Conservation (phyloP, 2,888 invertebrate species). For the Agrotis puta region DNA sequence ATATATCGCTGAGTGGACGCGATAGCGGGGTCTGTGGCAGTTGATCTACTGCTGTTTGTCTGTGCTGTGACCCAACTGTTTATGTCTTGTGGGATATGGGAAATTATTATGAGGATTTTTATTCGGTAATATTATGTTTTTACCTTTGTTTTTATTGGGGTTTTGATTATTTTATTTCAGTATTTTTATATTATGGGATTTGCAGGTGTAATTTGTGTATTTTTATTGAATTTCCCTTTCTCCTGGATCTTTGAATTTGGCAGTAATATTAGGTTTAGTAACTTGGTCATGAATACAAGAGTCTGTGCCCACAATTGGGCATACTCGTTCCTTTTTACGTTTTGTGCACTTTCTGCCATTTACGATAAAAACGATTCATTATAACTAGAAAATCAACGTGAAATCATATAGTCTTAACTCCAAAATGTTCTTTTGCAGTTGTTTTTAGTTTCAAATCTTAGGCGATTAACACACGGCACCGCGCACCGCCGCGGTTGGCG, state of each 20-base stretch:
- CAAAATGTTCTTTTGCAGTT: neutral
- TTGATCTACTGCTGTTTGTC: constrained; percentile 45
- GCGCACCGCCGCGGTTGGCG: no score
- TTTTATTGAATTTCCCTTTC: neutral
- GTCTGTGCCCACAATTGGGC: no score
- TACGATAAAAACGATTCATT: no score
- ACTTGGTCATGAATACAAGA: no score
- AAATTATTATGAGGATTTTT: constrained; percentile 16
- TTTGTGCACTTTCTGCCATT: no score
- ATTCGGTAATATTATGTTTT: neutral
- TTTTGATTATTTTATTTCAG: neutral
- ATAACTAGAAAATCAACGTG: neutral
- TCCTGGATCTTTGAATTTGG: no score
- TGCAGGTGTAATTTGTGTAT: neutral
- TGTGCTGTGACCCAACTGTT: constrained; percentile 27
- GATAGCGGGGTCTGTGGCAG: constrained; percentile 21
- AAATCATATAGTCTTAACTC: neutral
- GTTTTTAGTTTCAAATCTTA: neutral
- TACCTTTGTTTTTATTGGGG: neutral
- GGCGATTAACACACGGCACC: no score
- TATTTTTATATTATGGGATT: neutral
- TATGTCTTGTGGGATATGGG: constrained; percentile 19
- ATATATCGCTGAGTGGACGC: constrained; percentile 38
- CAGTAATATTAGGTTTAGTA: no score
- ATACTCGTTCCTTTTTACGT: no score